Percentiles rank a stretch among this genome's conserved stretches.
Conservation (phyloP, 2,888 invertebrate genomes). For the Drosophila emarginata region DNA sequence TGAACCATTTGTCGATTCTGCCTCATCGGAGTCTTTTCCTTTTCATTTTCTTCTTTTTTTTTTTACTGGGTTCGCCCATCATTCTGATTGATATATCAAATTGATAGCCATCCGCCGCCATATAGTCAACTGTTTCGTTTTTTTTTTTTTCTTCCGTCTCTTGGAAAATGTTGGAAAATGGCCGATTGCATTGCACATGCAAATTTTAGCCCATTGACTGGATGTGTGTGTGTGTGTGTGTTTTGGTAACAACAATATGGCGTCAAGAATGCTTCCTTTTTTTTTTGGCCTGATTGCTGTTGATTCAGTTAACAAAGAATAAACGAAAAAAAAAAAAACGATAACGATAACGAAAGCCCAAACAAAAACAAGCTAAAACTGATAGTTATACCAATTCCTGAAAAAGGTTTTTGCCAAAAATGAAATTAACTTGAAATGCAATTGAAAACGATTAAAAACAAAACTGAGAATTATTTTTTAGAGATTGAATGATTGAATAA, state of each 20-base stretch:
- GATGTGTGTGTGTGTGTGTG: constrained; percentile 49
- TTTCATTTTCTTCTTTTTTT: background rate
- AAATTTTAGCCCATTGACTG: constrained; percentile 74
- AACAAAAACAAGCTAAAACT: constrained; percentile 1
- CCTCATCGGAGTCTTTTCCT: background rate
- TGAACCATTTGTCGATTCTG: background rate
- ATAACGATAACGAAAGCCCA: background rate
- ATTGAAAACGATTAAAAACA: background rate
- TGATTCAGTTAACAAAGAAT: constrained; percentile 59
- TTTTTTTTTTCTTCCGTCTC: constrained; percentile 16
- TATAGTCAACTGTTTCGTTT: constrained; percentile 32
- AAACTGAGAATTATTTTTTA: too few species aligned
- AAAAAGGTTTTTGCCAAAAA: too few species aligned
- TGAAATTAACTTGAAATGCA: background rate
- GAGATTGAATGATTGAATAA: too few species aligned
- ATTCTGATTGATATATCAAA: constrained; percentile 70
- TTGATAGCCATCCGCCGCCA: constrained; percentile 58
- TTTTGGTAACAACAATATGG: constrained; percentile 50
- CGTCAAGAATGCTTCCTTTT: constrained; percentile 44
- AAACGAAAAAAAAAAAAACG: constrained; percentile 8
- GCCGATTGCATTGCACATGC: constrained; percentile 72
- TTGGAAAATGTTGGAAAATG: constrained; percentile 20
- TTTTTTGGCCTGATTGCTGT: constrained; percentile 54
- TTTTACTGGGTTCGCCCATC: constrained; percentile 21
- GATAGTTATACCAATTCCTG: background rate